Evolutionary conservation across 2,888 invertebrate species (phyloP).

Genomic region (Drosophila greeni): DNA sequence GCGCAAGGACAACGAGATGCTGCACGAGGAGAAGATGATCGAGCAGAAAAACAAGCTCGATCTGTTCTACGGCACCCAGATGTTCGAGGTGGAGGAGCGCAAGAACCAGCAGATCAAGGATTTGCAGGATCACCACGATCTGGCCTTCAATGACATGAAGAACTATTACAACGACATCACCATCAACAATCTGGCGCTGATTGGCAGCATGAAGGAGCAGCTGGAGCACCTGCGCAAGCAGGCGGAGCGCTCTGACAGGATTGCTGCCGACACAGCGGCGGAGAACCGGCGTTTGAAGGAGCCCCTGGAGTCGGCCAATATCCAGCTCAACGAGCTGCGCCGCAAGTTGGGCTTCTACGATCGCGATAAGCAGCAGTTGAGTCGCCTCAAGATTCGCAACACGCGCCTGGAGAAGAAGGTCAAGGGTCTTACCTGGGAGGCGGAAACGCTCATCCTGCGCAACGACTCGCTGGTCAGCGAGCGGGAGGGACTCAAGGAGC

Average conservation of each 20-base stretch:
- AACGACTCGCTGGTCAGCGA: constrained; percentile 88
- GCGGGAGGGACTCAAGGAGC: constrained; percentile 87
- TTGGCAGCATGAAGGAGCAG: constrained; percentile 92
- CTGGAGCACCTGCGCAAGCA: constrained; percentile 87
- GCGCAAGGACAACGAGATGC: constrained; percentile 82
- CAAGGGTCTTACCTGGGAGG: constrained; percentile 83
- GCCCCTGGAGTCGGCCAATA: constrained; percentile 85
- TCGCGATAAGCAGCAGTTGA: constrained; percentile 88
- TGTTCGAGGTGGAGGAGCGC: constrained; percentile 92
- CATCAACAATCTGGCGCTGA: constrained; percentile 93
- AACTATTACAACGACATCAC: constrained; percentile 97
- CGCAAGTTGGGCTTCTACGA: constrained; percentile 90
- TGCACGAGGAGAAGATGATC: constrained; percentile 83
- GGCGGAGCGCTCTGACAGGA: constrained; percentile 87
- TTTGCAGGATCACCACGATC: constrained; percentile 89
- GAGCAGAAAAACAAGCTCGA: constrained; percentile 86
- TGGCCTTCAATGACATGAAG: constrained; percentile 92
- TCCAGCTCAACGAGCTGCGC: constrained; percentile 85
- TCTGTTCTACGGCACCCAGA: constrained; percentile 88
- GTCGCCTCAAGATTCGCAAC: constrained; percentile 77
- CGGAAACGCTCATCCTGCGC: constrained; percentile 86
- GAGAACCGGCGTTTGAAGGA: constrained; percentile 87
- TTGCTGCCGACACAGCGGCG: constrained; percentile 80
- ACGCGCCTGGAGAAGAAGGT: constrained; percentile 80
- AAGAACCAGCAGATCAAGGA: constrained; percentile 92